Evolutionary conservation across 2,888 invertebrate species (phyloP), one percentile per base, ranked within the genome.

Genomic region (Rugalucina vietnamica): DNA sequence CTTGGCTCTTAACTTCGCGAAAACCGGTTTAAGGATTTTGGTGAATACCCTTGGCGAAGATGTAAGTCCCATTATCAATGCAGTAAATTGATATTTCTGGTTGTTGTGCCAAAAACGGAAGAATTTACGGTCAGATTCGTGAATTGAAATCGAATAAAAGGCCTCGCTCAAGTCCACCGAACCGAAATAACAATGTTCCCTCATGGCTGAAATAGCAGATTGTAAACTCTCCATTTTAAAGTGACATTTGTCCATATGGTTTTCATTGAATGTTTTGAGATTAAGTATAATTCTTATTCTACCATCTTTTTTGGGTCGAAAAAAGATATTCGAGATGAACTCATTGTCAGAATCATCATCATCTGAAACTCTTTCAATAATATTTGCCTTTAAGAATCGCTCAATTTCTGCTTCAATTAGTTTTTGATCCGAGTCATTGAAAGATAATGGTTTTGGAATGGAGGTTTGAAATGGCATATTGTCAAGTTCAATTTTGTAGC

Each of bases 311-410:
- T 80, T 80, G 10, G 49, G 80, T 24, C 69, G n/a, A 50, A 39
- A 43, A 27, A 75, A 80, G n/a, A 80, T 80, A 69, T 80, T 80
- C 0, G 75, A 69, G 12, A 80, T 74, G 43, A 69, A 80, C 43
- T 80, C 60, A 50, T 69, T 36, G 29, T n/a, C n/a, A 5, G 27
- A 29, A 37, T 60, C 21, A 5, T n/a, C 37, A 37, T 60, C 21
- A 21, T 4, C 36, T 39, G 60, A 29, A 8, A 60, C 76, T 24
- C 39, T 21, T 79, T 79, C 43, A n/a, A 79, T 74, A 39, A 79
- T 74, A 14, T 73, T 57, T 27, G 32, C 10, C n/a, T 73, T 10
- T 57, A 79, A 57, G 73, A 57, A 72, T 29, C 79, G 21, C 21
- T 73, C 39, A 39, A 79, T 57, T 65, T 79, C 74, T 18, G 36